Percentiles rank a stretch among this genome's conserved stretches.
phyloP scores from a whole-genome alignment of 2,113 vertebrate species.

The Ctenomys sociabilis region DNA sequence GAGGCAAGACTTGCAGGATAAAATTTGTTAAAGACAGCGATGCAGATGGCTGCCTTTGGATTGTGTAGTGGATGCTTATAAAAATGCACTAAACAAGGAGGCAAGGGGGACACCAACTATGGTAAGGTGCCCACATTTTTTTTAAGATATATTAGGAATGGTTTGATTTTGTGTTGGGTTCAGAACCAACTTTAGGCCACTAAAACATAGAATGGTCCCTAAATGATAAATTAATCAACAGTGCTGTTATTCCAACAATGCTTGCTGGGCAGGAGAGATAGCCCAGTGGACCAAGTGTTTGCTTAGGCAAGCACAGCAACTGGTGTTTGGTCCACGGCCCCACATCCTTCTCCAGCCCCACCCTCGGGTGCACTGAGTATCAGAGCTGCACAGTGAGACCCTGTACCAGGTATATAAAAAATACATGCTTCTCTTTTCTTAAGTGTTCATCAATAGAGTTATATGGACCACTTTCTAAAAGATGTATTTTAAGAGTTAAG shows the following conservation, averaged over 20 bases:
- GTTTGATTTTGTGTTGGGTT: background rate
- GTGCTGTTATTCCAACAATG: background rate
- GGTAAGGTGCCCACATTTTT: background rate
- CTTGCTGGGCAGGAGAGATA: background rate
- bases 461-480: background rate
- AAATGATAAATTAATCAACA: background rate
- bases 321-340: too few species aligned
- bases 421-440: background rate
- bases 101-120: background rate
- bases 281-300: too few species aligned
- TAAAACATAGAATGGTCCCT: background rate
- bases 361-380: too few species aligned
- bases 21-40: conserved; percentile 52
- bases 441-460: background rate
- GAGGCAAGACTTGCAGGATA: conserved; percentile 56
- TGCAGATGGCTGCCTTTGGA: conserved; percentile 65
- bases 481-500: background rate
- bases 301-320: too few species aligned
- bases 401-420: too few species aligned
- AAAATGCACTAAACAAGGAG: conserved; percentile 24
- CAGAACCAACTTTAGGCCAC: background rate
- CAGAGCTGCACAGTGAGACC: too few species aligned
- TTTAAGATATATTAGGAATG: background rate
- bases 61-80: conserved; percentile 8
- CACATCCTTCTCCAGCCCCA: too few species aligned